A percentile compares a stretch with the other conserved stretches of the same genome.
Conservation (phyloP, 2,113 vertebrate species). For the Papio anubis region DNA sequence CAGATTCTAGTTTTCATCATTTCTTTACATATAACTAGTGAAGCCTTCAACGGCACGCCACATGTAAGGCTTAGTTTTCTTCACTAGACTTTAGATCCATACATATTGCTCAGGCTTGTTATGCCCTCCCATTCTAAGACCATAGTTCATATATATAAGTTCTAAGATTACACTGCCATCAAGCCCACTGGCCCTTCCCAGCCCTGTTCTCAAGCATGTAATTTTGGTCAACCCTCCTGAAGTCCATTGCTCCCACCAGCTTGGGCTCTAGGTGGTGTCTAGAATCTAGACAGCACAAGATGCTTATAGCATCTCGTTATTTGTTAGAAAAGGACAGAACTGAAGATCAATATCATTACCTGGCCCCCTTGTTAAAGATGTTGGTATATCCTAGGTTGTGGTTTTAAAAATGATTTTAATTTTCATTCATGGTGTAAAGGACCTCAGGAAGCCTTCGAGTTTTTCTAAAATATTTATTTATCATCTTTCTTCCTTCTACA, state of each 20-base stretch:
- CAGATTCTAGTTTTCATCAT: not conserved
- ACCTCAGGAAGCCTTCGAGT: not conserved
- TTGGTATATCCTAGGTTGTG: not conserved
- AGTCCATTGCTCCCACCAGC: not conserved
- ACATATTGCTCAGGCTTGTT: not conserved
- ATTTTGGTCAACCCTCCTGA: not conserved
- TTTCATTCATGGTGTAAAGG: not conserved
- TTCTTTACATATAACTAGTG: not conserved
- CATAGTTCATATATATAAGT: not conserved
- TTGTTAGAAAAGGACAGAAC: not conserved
- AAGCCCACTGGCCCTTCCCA: not conserved
- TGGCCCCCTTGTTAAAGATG: not conserved
- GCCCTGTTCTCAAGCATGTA: not conserved
- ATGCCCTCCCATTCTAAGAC: not conserved
- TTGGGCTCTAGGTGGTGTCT: not conserved
- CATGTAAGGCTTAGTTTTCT: not conserved
- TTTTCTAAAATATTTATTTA: not conserved
- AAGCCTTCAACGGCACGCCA: not conserved
- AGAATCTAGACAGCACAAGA: not conserved
- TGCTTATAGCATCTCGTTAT: not conserved
- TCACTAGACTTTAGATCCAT: not conserved
- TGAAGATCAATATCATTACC: not conserved
- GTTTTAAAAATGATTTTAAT: not conserved
- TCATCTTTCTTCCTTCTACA: not conserved
- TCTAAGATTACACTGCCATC: not conserved